These are phyloP conservation scores for Phrynosoma platyrhinos DNA, from an alignment of 2,113 vertebrate species.

Conservation along the genomic window DNA sequence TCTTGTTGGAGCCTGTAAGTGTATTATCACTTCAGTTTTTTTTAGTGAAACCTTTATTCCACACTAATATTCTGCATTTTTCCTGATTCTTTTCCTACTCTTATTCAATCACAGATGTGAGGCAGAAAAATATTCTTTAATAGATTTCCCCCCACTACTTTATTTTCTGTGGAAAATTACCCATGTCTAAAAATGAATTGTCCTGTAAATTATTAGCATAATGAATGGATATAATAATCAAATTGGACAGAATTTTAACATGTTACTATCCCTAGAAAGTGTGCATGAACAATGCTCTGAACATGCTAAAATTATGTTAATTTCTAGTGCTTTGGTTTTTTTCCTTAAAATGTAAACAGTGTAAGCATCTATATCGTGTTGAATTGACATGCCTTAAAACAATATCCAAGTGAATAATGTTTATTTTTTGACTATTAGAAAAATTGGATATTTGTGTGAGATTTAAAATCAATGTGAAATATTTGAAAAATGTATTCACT, in stretches of 20 bases:
- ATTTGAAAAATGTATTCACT: neutral
- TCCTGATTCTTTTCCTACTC: neutral
- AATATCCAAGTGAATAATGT: neutral
- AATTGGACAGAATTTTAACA: too few relatives aligned
- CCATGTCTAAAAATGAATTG: neutral
- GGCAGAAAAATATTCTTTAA: neutral
- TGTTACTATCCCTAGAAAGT: neutral
- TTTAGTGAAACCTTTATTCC: neutral
- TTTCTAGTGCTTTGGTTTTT: neutral
- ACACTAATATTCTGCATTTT: neutral
- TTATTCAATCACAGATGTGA: neutral
- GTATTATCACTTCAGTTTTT: neutral
- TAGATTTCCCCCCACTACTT: neutral
- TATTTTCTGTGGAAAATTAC: neutral
- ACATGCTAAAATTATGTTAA: neutral
- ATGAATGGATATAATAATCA: neutral
- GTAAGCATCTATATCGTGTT: neutral
- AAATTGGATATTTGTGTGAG: neutral
- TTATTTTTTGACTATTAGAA: neutral
- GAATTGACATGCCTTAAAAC: neutral
- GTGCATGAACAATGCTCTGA: neutral
- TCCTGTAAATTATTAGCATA: neutral
- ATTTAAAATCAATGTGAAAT: neutral
- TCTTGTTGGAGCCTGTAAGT: neutral
- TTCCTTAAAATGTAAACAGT: neutral